These are phyloP conservation scores for Pygathrix nemaeus DNA, from an alignment of 2,113 vertebrate genomes.

Conservation along the genomic window DNA sequence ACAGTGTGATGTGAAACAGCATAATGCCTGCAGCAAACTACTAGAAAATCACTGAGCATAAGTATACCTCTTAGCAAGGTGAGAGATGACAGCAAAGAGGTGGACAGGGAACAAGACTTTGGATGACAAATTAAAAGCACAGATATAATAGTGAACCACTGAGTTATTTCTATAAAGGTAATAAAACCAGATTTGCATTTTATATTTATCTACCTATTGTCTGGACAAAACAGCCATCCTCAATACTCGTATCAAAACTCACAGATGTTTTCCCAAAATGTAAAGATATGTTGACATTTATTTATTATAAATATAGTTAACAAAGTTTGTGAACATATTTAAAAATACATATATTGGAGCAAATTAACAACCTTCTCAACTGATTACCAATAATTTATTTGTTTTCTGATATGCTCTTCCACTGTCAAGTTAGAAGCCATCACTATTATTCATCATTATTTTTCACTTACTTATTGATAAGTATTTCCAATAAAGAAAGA, in stretches of 20 bases:
- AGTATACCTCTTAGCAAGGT: not conserved
- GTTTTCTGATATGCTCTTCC: not conserved
- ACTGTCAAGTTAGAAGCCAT: not conserved
- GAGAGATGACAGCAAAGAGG: not conserved
- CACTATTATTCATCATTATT: not conserved
- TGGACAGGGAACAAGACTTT: not conserved
- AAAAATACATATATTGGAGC: not conserved
- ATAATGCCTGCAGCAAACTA: not conserved
- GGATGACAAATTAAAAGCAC: not conserved
- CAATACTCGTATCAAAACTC: not conserved
- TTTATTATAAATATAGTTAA: not conserved
- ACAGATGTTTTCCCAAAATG: not conserved
- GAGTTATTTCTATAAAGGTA: not conserved
- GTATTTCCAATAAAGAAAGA: not conserved
- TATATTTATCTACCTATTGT: not conserved
- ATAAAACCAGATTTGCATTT: not conserved
- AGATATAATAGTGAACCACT: not conserved
- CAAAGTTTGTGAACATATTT: not conserved
- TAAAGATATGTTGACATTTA: not conserved
- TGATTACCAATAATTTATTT: not conserved
- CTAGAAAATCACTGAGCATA: not conserved
- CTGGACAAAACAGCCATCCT: not conserved
- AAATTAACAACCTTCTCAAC: not conserved
- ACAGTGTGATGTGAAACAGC: not conserved
- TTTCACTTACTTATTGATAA: not conserved